These are phyloP conservation scores for Phocoena phocoena DNA, from an alignment of 2,113 vertebrate genomes.

Conservation along the genomic window DNA sequence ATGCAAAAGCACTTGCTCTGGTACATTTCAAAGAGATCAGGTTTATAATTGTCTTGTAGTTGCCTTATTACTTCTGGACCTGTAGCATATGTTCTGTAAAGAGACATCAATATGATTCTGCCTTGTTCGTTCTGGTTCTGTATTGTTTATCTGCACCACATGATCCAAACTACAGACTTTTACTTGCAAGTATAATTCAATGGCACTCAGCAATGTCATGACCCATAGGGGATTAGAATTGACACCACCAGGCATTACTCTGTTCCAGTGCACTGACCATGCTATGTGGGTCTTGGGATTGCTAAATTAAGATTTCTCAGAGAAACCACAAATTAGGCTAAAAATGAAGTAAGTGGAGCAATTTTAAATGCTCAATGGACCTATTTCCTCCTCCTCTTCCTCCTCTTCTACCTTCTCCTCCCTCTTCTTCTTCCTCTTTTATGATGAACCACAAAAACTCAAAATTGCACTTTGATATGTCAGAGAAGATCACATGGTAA, in stretches of 20 bases:
- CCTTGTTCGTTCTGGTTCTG: conserved; percentile 76
- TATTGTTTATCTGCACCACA: conserved; percentile 17
- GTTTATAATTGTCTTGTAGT: conserved; percentile 77
- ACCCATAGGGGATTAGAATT: conserved; percentile 67
- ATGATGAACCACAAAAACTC: background rate
- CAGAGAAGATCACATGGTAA: background rate
- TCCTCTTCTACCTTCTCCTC: background rate
- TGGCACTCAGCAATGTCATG: conserved; percentile 60
- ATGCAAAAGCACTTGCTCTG: conserved; percentile 58
- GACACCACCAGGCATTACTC: conserved; percentile 51
- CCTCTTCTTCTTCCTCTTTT: background rate
- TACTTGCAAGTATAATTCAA: conserved; percentile 69
- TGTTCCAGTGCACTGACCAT: conserved; percentile 20
- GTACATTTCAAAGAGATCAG: conserved; percentile 68
- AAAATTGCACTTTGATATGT: background rate
- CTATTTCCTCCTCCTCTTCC: background rate
- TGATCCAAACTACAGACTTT: conserved; percentile 72
- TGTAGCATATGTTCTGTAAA: conserved; percentile 78
- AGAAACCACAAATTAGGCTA: background rate
- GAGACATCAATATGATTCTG: conserved; percentile 74
- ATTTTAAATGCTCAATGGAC: background rate
- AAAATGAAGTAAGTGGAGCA: background rate
- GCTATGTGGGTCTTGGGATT: background rate
- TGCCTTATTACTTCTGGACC: conserved; percentile 78
- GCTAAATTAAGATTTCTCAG: background rate